These are phyloP conservation scores for Condylura cristata DNA, from an alignment of 2,113 vertebrate species.

Conservation along the genomic window DNA sequence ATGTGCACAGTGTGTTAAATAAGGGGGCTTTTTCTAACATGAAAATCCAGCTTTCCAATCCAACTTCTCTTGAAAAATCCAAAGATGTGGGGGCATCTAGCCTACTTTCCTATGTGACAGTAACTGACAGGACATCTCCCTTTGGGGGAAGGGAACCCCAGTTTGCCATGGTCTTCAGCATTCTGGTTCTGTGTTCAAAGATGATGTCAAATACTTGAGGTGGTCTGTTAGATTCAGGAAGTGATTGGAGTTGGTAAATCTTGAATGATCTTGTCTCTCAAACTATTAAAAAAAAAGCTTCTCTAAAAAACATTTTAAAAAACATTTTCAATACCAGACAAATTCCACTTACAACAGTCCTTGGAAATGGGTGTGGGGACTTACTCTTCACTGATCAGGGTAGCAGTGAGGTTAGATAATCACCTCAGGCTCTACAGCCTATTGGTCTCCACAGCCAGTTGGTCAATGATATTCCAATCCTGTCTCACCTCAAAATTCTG, in stretches of 20 bases:
- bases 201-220: not conserved
- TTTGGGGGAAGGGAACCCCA: not conserved
- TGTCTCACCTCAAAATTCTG: not conserved
- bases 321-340: not conserved
- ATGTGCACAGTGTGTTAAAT: not conserved
- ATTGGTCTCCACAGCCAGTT: not conserved
- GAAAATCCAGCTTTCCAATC: not conserved
- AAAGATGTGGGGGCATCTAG: not conserved
- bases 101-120: not conserved
- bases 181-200: not conserved
- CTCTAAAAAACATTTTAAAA: not conserved
- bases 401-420: not conserved
- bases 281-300: not conserved
- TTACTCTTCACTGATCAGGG: not conserved
- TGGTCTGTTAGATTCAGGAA: not conserved
- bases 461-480: not conserved
- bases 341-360: not conserved
- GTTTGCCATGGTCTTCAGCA: not conserved
- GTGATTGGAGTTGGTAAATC: not conserved
- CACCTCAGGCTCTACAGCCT: not conserved
- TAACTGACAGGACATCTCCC: not conserved
- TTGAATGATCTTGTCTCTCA: not conserved
- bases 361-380: not conserved
- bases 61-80: not conserved
- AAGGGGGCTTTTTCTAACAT: not conserved